Base-by-base conservation (phyloP, 1,140 invertebrate genomes). In the Tribolium castaneum region DNA sequence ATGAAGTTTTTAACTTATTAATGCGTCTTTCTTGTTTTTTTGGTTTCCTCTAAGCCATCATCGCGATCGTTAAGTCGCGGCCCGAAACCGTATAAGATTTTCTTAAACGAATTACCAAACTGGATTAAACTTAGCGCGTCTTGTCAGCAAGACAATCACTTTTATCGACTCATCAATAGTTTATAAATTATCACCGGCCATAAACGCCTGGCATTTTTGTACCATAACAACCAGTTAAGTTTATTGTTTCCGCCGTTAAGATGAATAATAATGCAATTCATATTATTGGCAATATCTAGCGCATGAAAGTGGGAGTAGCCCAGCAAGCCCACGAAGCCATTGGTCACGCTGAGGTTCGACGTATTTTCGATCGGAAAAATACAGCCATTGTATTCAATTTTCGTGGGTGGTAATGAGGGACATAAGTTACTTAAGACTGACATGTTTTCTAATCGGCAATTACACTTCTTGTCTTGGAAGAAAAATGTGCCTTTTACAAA, bases 1-100 rank as follows among this genome's bases (percentile, higher is more conserved):
- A 66, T 66, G 59, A 66, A 66, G 59, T 66, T 66, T 66, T 66
- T 66, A 66, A 66, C 59, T 66, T 66, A 66, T 66, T 66, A 66
- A 66, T 66, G 59, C 59, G 25, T n/a, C 59, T 66, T 66, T 35
- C 59, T 66, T 66, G 59, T 66, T 66, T 66, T 66, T 66, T 66
- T 12, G 39, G 39, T 45, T 66, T 66, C 59, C 59, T 66, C 45
- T 35, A 66, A 19, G 59, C 25, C 12, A 35, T 66, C 59, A 66
- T 35, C 30, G 30, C 59, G 30, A 66, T 35, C 59, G 30, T 66
- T 66, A 66, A 66, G n/a, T 34, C 5, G 6, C 59, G 9, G 22
- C 22, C n/a, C 13, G 59, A 66, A 66, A 66, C 59, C 59, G 10
- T 35, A 66, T 66, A 66, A 66, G 45, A 39, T 66, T 66, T 14